A percentile compares a stretch with the other conserved stretches of the same genome.
phyloP scores from a whole-genome alignment of 1,140 invertebrate species.

The Neodiprion virginianus region DNA sequence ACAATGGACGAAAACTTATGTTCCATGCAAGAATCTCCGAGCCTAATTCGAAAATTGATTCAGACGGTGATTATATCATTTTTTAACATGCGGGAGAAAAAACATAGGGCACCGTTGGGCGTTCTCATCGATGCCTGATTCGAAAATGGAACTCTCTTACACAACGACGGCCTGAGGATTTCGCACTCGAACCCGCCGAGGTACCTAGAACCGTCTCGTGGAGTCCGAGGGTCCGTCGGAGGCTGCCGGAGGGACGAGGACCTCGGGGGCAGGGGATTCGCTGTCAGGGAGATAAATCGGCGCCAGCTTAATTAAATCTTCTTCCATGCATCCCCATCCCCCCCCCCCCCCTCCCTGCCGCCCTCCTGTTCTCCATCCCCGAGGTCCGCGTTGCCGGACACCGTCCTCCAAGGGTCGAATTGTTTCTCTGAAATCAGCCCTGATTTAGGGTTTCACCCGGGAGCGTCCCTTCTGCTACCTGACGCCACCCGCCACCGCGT shows the following conservation, averaged over 20 bases:
- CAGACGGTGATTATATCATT: too few species aligned
- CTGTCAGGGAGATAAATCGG: constrained; percentile 65
- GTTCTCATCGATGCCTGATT: too few species aligned
- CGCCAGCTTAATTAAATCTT: constrained; percentile 64
- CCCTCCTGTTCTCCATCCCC: constrained; percentile 12
- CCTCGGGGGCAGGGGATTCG: constrained; percentile 32
- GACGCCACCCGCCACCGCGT: constrained; percentile 29
- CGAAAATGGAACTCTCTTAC: not conserved
- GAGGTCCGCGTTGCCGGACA: constrained; percentile 38
- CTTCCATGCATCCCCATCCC: constrained; percentile 51
- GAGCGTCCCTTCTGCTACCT: constrained; percentile 31
- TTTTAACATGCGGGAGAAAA: too few species aligned
- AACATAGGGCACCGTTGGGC: too few species aligned
- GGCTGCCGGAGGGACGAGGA: not conserved
- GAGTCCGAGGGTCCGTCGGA: constrained; percentile 7
- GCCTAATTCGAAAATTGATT: too few species aligned
- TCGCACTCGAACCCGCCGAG: not conserved
- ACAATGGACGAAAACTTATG: too few species aligned
- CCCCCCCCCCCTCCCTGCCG: constrained; percentile 16
- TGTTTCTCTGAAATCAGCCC: constrained; percentile 60
- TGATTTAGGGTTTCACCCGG: constrained; percentile 53
- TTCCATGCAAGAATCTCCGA: too few species aligned
- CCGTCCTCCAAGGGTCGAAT: constrained; percentile 50
- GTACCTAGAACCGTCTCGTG: constrained; percentile 7
- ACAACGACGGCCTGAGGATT: not conserved